Conservation (phyloP, 2,797 vertebrate species). For the Okamejei kenojei region DNA sequence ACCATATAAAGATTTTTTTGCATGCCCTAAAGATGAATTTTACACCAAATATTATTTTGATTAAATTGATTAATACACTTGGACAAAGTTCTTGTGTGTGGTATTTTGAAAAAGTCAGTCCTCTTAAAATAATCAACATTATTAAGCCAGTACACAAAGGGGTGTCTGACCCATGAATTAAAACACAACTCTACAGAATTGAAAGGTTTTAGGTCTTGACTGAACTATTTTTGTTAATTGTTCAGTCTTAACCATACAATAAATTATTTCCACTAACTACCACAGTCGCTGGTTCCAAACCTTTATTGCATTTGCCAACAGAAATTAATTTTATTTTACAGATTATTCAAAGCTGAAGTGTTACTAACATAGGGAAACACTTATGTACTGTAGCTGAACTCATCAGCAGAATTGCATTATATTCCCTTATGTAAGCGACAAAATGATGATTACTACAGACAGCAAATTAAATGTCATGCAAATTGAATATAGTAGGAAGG, state of each 20-base stretch:
- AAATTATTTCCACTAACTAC: neutral
- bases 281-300: neutral
- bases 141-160: neutral
- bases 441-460: neutral
- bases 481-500: too few species aligned
- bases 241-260: neutral
- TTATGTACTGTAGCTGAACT: neutral
- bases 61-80: neutral
- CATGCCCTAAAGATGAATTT: neutral
- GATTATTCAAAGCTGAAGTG: neutral
- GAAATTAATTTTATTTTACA: neutral
- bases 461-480: neutral
- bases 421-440: neutral
- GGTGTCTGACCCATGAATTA: neutral
- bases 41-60: neutral
- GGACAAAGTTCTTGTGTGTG: neutral
- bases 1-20: neutral
- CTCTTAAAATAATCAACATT: neutral
- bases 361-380: neutral
- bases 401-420: neutral
- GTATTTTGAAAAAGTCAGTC: neutral
- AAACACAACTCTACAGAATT: neutral
- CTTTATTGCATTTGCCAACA: neutral
- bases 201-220: neutral
- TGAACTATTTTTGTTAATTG: neutral